Evolutionary conservation across 2,888 invertebrate species (phyloP).

Genomic region (Drosophila anceps): DNA sequence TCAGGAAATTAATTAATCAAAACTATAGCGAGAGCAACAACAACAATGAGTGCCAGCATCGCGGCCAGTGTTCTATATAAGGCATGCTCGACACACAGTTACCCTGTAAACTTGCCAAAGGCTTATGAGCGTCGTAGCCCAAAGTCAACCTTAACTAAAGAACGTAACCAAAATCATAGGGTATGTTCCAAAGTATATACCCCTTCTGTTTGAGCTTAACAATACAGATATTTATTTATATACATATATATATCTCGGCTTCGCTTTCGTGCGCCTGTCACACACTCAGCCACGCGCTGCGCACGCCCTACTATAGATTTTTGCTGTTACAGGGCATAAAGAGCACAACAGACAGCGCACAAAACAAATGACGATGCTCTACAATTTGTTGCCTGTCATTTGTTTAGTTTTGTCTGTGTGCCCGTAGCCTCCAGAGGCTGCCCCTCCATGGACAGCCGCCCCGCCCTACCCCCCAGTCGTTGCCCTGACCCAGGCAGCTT

Average conservation of each 20-base stretch:
- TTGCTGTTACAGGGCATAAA: constrained; percentile 15
- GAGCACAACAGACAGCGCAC: constrained; percentile 26
- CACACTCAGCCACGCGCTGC: neutral
- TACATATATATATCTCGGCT: neutral
- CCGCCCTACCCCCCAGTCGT: neutral
- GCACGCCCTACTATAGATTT: neutral
- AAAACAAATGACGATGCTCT: constrained; percentile 56
- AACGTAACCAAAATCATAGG: neutral
- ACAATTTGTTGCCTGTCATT: constrained; percentile 77
- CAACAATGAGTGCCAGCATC: constrained; percentile 47
- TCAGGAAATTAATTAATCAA: constrained; percentile 80
- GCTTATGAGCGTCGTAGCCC: neutral
- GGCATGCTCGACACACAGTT: neutral
- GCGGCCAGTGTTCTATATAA: constrained; percentile 9
- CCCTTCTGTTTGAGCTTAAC: neutral
- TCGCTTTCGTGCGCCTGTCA: neutral
- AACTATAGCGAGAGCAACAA: constrained; percentile 62
- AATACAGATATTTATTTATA: neutral
- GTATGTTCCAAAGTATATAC: neutral
- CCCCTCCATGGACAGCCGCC: neutral
- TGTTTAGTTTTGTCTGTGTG: constrained; percentile 59
- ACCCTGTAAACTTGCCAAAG: constrained; percentile 5
- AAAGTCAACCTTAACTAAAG: neutral
- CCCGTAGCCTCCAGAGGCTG: constrained; percentile 1
- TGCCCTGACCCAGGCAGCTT: constrained; percentile 22